Conservation (phyloP, 2,888 invertebrate genomes). For the Polymixis flavicincta region DNA sequence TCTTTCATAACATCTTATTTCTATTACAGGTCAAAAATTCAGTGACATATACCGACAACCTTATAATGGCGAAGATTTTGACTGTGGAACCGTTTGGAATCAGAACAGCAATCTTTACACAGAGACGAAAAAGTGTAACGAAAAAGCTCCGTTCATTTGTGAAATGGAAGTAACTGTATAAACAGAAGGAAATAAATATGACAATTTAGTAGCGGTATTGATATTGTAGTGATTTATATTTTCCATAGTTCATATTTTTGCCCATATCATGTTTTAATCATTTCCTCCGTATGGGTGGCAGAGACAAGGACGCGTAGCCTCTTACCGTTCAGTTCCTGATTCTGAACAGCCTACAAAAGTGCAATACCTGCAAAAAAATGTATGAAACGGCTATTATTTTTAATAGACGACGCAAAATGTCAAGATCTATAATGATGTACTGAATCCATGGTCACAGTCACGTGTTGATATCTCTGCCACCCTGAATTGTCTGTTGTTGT, state of each 20-base stretch:
- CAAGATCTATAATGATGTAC: too few relatives aligned
- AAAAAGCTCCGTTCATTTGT: constrained; percentile 22
- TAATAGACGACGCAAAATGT: too few relatives aligned
- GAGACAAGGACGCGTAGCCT: too few relatives aligned
- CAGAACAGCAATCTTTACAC: neutral
- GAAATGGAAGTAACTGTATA: constrained; percentile 30
- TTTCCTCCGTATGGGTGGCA: too few relatives aligned
- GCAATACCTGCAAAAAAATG: too few relatives aligned
- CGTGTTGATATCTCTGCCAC: too few relatives aligned
- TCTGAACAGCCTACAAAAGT: too few relatives aligned
- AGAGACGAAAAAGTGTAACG: neutral
- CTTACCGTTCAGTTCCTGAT: too few relatives aligned
- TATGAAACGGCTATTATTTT: too few relatives aligned
- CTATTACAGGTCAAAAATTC: constrained; percentile 64
- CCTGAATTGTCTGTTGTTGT: neutral
- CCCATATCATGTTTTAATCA: too few relatives aligned
- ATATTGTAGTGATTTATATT: neutral
- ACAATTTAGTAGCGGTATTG: neutral
- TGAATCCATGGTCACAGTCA: too few relatives aligned
- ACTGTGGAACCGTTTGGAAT: constrained; percentile 32
- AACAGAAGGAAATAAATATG: neutral
- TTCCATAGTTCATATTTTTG: neutral
- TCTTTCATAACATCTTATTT: constrained; percentile 21
- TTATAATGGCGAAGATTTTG: neutral
- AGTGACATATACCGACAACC: constrained; percentile 41